Conservation (phyloP, 2,888 invertebrate genomes). For the Caenorhabditis doughertyi region DNA sequence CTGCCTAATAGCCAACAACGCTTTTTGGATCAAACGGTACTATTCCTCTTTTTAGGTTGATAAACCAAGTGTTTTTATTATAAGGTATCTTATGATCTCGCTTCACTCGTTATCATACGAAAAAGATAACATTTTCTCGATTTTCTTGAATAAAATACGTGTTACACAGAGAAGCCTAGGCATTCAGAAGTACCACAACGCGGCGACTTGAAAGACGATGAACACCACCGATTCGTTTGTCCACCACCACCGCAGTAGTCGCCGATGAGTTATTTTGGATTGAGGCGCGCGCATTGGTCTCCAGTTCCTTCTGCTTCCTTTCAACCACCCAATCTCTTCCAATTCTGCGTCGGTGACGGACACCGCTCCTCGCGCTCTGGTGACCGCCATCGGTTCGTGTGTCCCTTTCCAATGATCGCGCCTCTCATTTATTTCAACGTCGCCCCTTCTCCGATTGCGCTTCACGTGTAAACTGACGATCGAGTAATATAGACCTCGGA, state of each 20-base stretch:
- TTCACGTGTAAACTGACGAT: constrained; percentile 37
- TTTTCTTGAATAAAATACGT: not conserved
- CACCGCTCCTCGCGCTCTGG: constrained; percentile 45
- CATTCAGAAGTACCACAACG: constrained; percentile 1
- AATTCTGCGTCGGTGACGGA: constrained; percentile 38
- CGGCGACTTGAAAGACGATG: constrained; percentile 44
- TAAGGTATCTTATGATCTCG: too few species aligned
- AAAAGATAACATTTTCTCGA: too few species aligned
- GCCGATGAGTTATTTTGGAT: constrained; percentile 51
- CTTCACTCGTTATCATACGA: too few species aligned
- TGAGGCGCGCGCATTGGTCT: constrained; percentile 22
- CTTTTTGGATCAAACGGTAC: too few species aligned
- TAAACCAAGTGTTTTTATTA: too few species aligned
- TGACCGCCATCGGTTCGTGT: constrained; percentile 49
- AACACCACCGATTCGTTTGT: constrained; percentile 32
- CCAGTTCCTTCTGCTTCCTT: constrained; percentile 19
- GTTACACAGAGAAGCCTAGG: not conserved
- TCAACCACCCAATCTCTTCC: constrained; percentile 24
- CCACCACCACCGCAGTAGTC: constrained; percentile 18
- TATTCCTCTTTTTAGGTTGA: too few species aligned
- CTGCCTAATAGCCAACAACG: too few species aligned
- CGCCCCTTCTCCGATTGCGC: constrained; percentile 2
- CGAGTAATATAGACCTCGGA: constrained; percentile 18
- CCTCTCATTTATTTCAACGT: constrained; percentile 41
- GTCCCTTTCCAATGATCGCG: constrained; percentile 22